Evolutionary conservation across 2,113 vertebrate genomes (phyloP).

Genomic region (Phyllostomus hastatus): DNA sequence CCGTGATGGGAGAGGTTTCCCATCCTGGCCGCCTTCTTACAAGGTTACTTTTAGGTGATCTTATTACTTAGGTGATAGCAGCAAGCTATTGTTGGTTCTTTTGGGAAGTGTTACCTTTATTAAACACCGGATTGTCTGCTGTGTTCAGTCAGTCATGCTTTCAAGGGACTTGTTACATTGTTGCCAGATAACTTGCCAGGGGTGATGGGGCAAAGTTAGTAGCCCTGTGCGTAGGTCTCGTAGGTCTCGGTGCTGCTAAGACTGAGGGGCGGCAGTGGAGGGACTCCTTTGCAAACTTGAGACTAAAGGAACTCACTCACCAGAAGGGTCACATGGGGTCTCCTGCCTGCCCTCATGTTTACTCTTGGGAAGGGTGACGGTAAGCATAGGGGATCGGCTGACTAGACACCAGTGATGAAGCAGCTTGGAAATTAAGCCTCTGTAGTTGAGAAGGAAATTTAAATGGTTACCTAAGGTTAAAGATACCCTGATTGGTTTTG

Average conservation of each 20-base stretch:
- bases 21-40: neutral
- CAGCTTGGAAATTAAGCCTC: neutral
- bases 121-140: neutral
- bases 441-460: neutral
- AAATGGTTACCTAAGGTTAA: conserved; percentile 14
- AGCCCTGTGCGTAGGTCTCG: neutral
- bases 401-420: neutral
- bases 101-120: conserved; percentile 12
- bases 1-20: neutral
- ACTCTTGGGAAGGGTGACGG: neutral
- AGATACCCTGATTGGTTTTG: neutral
- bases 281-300: neutral
- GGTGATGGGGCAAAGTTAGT: neutral
- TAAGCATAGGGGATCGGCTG: neutral
- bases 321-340: neutral
- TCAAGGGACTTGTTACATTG: neutral
- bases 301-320: neutral
- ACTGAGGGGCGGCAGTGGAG: neutral
- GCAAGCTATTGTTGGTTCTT: neutral
- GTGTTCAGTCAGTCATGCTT: neutral
- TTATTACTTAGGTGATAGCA: neutral
- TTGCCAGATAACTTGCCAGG: neutral
- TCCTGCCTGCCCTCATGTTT: neutral
- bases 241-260: neutral
- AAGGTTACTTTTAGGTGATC: neutral